Evolutionary conservation across 1,140 invertebrate species (phyloP), one percentile per base, ranked within the genome.

Genomic region (Phthorimaea operculella): DNA sequence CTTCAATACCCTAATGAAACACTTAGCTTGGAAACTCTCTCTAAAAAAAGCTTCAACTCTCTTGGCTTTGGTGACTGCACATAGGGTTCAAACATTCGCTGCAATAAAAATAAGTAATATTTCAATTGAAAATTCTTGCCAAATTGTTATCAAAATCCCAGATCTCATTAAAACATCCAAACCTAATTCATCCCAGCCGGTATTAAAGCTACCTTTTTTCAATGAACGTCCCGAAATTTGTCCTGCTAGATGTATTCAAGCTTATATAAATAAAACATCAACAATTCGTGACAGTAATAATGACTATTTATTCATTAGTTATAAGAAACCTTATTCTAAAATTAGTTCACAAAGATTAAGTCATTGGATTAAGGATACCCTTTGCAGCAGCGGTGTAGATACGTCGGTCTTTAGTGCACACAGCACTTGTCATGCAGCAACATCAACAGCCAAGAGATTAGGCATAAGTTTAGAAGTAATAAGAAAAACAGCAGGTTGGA

Each of bases 341-440:
- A 12, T 52, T n/a, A 14, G 11, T 14, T n/a, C 33, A 1, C 53
- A 55, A 33, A 47, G 17, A 48, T 10, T 55, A n/a, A 47, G 39
- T 17, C 15, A 33, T n/a, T 55, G 53, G 53, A 55, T 69, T 16
- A 59, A 57, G 51, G 34, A 45, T 15, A 54, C 48, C 14, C 28
- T 64, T 14, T 14, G 15, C 10, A n/a, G 54, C 0, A 59, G 63
- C 18, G 61, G 64, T 6, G 34, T 69, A 8, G 57, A 62, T 34
- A 59, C 56, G 4, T 39, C 42, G 8, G 21, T 55, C 10, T 71
- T 71, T 52, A 51, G 52, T 12, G 56, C 63, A 10, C 61, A 68
- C 52, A 62, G 57, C 52, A 66, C 61, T 0, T 51, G 66, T 10
- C 68, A 71, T 51, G 59, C 61, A 2, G 18, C 65, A 7, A 68